Evolutionary conservation across 2,888 invertebrate species (phyloP), one percentile per base, ranked within the genome.

Genomic region (Lycaena phlaeas): DNA sequence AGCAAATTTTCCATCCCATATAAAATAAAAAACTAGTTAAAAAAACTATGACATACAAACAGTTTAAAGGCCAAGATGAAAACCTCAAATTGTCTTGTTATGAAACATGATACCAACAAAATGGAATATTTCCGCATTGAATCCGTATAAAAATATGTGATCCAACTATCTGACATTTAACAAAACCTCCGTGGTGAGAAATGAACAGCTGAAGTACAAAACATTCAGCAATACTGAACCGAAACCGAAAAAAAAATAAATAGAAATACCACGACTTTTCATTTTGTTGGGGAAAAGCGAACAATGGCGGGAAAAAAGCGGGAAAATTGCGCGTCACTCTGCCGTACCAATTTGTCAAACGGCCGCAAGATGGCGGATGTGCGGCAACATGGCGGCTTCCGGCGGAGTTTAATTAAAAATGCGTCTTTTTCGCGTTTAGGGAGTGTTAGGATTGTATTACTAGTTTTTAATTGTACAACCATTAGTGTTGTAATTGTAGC

Each of bases 281-380:
- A 84, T 84, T 81, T 75, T 75, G 77, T 78, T 71, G 79, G 70
- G 69, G 72, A 70, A 76, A 76, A 71, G 73, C 75, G 79, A 78
- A 84, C 82, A 82, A 82, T 79, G 66, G 49, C 51, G 50, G 49
- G 77, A 81, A 82, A 82, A 81, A 50, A 52, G 75, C 72, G 78
- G 78, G 77, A 79, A 82, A 82, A 82, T 82, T 82, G 81, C 82
- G 81, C 82, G 84, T 84, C 84, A 84, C 79, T 78, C 78, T 72
- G 66, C 68, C 77, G 71, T 76, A 78, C 77, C 84, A 82, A 84
- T 84, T 84, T 84, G 82, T 84, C 82, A 84, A 84, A 79, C 76
- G 76, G 66, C 64, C 70, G 68, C 76, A 78, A 81, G 79, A 82
- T 81, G 84, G 81, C 79, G 73, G 74, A 74, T 64, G 63, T 50